A percentile compares a stretch with the other conserved stretches of the same genome.
These are phyloP conservation scores for Aphidius gifuensis DNA, from an alignment of 1,140 invertebrate genomes.

Conservation along the genomic window DNA sequence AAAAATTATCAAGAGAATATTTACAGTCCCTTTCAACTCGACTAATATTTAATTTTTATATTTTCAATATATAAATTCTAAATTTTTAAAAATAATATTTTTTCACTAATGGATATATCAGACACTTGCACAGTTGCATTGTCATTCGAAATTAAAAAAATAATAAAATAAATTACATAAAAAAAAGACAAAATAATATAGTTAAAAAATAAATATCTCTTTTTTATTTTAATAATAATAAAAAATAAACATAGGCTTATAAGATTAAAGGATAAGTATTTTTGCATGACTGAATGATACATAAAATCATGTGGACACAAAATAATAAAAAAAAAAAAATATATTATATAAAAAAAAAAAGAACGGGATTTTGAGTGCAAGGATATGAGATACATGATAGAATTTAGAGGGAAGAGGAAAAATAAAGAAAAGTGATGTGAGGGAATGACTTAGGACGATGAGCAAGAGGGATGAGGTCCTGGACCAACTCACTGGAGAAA, in stretches of 20 bases:
- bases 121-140: background rate
- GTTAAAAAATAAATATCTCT: too few relatives aligned
- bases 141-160: too few relatives aligned
- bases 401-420: too few relatives aligned
- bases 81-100: too few relatives aligned
- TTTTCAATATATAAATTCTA: too few relatives aligned
- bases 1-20: background rate
- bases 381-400: background rate
- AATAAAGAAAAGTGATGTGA: constrained; percentile 10
- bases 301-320: too few relatives aligned
- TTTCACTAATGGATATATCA: background rate
- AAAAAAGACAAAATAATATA: too few relatives aligned
- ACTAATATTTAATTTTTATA: background rate
- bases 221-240: too few relatives aligned
- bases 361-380: constrained; percentile 1
- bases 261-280: background rate
- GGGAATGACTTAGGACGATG: constrained; percentile 16
- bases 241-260: too few relatives aligned
- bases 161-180: too few relatives aligned
- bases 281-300: background rate
- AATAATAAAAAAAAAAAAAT: too few relatives aligned
- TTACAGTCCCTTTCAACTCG: background rate
- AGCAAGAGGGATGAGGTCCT: constrained; percentile 24
- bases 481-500: constrained; percentile 25
- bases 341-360: background rate